phyloP scores from a whole-genome alignment of 2,888 invertebrate genomes.

The Cerastis rubricosa region DNA sequence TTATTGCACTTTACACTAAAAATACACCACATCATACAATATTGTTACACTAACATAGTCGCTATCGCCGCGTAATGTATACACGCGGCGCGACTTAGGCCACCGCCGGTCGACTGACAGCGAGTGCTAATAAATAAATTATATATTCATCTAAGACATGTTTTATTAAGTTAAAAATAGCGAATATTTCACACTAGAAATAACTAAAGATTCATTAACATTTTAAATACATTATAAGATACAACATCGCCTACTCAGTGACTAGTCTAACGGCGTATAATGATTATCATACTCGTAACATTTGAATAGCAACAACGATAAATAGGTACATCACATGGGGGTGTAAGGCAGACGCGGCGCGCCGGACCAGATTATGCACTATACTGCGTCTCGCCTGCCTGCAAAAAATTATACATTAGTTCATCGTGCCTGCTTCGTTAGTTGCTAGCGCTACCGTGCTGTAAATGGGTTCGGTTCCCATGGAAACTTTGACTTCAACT shows the following conservation, averaged over 20 bases:
- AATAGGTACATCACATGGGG: slow-evolving; percentile 84
- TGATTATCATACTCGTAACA: slow-evolving; percentile 82
- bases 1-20: slow-evolving; percentile 85
- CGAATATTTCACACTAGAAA: slow-evolving; percentile 86
- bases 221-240: slow-evolving; percentile 87
- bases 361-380: slow-evolving; percentile 57
- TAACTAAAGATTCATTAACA: slow-evolving; percentile 89
- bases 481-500: background rate
- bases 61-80: slow-evolving; percentile 60
- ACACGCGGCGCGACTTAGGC: slow-evolving; percentile 55
- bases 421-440: background rate
- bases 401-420: slow-evolving; percentile 35
- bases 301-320: slow-evolving; percentile 86
- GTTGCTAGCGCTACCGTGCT: background rate
- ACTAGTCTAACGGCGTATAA: slow-evolving; percentile 89
- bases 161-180: slow-evolving; percentile 84
- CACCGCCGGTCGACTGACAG: slow-evolving; percentile 70
- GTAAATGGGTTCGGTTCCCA: background rate
- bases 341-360: slow-evolving; percentile 72
- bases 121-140: slow-evolving; percentile 86
- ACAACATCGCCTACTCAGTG: slow-evolving; percentile 89
- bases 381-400: slow-evolving; percentile 69
- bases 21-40: slow-evolving; percentile 74
- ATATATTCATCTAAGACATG: slow-evolving; percentile 83
- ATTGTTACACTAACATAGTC: slow-evolving; percentile 70